Conservation (phyloP, 2,888 invertebrate genomes). For the Parnassius smintheus region DNA sequence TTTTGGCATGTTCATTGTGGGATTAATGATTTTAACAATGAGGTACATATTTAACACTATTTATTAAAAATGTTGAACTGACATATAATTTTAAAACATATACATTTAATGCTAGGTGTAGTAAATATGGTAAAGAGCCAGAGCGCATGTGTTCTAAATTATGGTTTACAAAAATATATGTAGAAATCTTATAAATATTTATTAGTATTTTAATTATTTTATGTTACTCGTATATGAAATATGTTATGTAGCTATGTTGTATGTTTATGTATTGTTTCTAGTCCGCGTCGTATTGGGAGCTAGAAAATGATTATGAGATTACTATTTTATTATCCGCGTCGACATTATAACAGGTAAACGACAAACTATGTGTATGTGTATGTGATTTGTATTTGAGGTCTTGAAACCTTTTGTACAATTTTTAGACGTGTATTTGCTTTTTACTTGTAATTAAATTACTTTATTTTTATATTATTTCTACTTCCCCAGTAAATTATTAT, state of each 20-base stretch:
- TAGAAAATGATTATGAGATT: conserved; percentile 46
- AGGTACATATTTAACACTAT: neutral
- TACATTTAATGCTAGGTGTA: conserved; percentile 5
- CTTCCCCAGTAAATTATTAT: neutral
- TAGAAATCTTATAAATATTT: conserved; percentile 11
- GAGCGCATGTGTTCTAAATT: conserved; percentile 3
- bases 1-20: conserved; percentile 10
- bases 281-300: conserved; percentile 45
- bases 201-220: conserved; percentile 13
- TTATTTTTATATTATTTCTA: conserved; percentile 1
- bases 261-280: conserved; percentile 39
- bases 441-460: neutral
- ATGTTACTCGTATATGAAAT: neutral
- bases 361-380: conserved; percentile 34
- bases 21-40: neutral
- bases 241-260: conserved; percentile 25
- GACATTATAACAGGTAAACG: conserved; percentile 42
- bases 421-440: conserved; percentile 8
- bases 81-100: neutral
- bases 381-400: conserved; percentile 29
- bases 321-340: conserved; percentile 42
- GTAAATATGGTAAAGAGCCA: conserved; percentile 1
- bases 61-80: neutral
- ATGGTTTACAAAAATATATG: conserved; percentile 1
- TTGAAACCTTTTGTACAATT: conserved; percentile 1